Base-by-base conservation (phyloP, 1,140 invertebrate genomes). In the Cydia strobilella region DNA sequence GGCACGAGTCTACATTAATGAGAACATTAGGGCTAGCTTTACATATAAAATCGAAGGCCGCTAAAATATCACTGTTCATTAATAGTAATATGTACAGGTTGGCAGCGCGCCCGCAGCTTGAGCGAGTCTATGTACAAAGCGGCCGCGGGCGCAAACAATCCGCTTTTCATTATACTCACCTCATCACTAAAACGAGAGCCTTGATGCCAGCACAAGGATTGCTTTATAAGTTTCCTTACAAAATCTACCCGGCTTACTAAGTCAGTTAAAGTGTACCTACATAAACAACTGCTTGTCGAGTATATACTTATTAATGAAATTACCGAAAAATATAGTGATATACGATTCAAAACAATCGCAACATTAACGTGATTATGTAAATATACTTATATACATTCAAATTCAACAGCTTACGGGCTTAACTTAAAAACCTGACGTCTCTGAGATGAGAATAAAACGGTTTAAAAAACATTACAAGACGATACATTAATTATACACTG, bases 61-160 rank as follows among this genome's bases (percentile, higher is more conserved):
- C 91, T 93, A 93, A 89, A 82, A 90, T 91, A 93, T 93, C 91
- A 93, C 91, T 86, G 86, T 90, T 91, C 88, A 91, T 91, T 91
- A 90, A 81, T 83, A 76, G 76, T 89, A 89, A 84, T 92, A 90
- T 91, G 81, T 92, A 90, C 89, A 90, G 39, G 73, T 66, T 71
- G 79, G 73, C 73, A 77, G 76, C 80, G 73, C 77, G 77, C 74
- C 77, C 74, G 31, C 75, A 77, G 75, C 81, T 90, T 88, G 84
- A 87, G 86, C 88, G 86, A 83, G 73, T 75, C 77, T 88, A 86
- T 89, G 72, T 89, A 86, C 85, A 89, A 13, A 39, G 75, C 75
- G 81, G 74, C 69, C 76, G 78, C 79, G n/a, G 74, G 20, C 77
- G 9, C 54, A 59, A 23, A 23, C 54, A 23, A 9, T 59, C 54